Conservation (phyloP, 2,113 vertebrate genomes). For the Cavia porcellus region DNA sequence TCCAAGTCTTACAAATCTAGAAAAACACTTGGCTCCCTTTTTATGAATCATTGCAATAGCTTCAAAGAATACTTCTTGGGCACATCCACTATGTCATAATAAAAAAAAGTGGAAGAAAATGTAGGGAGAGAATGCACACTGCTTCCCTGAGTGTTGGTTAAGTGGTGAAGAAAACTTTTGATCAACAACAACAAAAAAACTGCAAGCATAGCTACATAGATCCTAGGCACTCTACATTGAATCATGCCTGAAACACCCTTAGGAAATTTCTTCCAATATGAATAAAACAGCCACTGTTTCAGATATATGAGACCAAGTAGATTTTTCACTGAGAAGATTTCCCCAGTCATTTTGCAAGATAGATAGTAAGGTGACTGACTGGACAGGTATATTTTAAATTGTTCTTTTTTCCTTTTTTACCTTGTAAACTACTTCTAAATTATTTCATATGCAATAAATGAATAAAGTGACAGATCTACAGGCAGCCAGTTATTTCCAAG, state of each 20-base stretch:
- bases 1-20: neutral
- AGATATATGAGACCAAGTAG: neutral
- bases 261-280: constrained; percentile 7
- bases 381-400: neutral
- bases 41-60: neutral
- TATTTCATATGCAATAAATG: neutral
- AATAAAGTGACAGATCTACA: neutral
- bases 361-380: neutral
- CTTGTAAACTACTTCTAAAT: neutral
- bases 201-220: neutral
- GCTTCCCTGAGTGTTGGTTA: neutral
- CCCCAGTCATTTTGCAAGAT: neutral
- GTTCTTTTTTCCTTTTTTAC: neutral
- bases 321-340: constrained; percentile 12
- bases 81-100: neutral
- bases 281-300: neutral
- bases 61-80: neutral
- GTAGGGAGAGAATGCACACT: neutral
- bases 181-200: neutral
- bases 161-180: neutral
- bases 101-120: neutral
- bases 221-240: neutral
- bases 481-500: neutral
- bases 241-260: neutral
- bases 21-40: neutral